These are phyloP conservation scores for Saccopteryx bilineata DNA, from an alignment of 2,113 vertebrate species.

Conservation along the genomic window DNA sequence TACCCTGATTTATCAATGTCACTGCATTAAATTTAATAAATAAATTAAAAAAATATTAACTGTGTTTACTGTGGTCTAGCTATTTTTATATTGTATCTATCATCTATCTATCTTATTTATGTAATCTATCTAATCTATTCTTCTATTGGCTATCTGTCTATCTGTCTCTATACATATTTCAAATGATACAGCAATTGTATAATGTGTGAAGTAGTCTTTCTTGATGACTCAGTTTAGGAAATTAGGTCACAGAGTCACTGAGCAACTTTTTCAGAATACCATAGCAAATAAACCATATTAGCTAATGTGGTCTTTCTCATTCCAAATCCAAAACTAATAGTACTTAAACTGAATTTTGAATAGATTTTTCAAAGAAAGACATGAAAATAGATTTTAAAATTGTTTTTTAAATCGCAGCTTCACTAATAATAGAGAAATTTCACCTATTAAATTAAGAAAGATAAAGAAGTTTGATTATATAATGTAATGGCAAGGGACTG, in stretches of 20 bases:
- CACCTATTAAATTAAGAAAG: not conserved
- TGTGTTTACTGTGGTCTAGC: not conserved
- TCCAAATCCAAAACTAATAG: not conserved
- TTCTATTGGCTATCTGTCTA: not conserved
- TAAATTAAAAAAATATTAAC: too few species aligned
- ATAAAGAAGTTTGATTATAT: not conserved
- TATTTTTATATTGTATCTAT: not conserved
- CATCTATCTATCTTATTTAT: too few species aligned
- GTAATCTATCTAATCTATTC: not conserved
- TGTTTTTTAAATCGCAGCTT: not conserved
- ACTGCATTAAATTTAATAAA: too few species aligned
- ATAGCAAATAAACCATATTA: not conserved
- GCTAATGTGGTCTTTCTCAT: not conserved
- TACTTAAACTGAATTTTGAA: not conserved
- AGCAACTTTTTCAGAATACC: not conserved
- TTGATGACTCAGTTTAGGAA: not conserved
- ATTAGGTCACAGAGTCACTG: not conserved
- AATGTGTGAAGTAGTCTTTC: not conserved
- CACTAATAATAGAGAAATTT: not conserved
- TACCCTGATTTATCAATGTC: too few species aligned
- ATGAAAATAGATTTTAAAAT: not conserved
- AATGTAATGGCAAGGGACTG: not conserved
- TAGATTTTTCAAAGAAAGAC: not conserved
- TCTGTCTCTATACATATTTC: not conserved
- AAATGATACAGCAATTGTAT: not conserved